phyloP scores from a whole-genome alignment of 2,113 vertebrate genomes.

The Anas platyrhynchos region DNA sequence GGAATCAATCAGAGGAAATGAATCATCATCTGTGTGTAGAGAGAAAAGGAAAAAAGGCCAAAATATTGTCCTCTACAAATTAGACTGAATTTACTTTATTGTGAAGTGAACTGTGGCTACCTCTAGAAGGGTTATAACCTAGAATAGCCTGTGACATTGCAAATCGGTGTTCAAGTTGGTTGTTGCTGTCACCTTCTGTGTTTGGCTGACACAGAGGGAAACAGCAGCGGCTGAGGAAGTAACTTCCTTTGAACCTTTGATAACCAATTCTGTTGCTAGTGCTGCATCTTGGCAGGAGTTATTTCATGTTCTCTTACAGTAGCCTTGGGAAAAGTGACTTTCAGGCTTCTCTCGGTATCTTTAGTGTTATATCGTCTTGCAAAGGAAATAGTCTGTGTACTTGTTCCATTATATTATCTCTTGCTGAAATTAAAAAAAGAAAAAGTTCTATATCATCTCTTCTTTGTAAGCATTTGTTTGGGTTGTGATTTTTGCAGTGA shows the following conservation, averaged over 20 bases:
- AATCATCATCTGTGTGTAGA: background rate
- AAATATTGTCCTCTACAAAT: background rate
- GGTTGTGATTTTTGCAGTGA: background rate
- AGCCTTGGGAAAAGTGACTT: background rate
- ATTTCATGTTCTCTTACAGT: background rate
- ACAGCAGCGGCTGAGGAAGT: background rate
- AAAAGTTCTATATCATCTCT: background rate
- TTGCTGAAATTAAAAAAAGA: background rate
- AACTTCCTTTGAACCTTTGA: slow-evolving; percentile 22
- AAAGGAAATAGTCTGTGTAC: background rate
- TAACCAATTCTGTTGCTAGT: background rate
- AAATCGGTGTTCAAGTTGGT: background rate
- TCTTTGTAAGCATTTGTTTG: background rate
- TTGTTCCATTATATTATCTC: background rate
- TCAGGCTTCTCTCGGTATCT: background rate
- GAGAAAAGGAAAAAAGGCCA: no score
- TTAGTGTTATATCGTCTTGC: background rate
- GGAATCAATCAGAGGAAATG: slow-evolving; percentile 1
- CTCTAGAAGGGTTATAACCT: background rate
- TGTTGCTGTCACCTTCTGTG: background rate
- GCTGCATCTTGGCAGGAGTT: background rate
- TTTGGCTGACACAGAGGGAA: background rate
- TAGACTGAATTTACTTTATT: background rate
- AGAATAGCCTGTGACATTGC: background rate
- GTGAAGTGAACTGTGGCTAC: background rate